Percentiles rank a stretch among this genome's conserved stretches.
These are phyloP conservation scores for Spatulosminthurus flaviceps DNA, from an alignment of 2,888 invertebrate genomes.

Conservation along the genomic window DNA sequence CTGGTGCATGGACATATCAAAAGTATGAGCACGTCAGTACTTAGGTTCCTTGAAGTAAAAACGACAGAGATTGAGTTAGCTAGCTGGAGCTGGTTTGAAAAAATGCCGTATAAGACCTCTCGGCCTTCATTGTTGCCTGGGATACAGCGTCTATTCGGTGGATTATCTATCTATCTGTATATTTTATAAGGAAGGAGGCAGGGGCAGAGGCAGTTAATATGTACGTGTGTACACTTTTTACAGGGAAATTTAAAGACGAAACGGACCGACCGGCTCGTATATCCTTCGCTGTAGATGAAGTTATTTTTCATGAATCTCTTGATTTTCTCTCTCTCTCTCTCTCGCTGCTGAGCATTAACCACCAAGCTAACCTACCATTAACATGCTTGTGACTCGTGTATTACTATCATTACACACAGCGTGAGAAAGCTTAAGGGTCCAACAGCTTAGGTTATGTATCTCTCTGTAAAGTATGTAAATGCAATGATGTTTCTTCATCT, in stretches of 20 bases:
- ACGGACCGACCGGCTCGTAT: constrained; percentile 37
- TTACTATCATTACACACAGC: constrained; percentile 58
- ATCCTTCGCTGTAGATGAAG: constrained; percentile 47
- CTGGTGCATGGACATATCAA: background rate
- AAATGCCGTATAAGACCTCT: constrained; percentile 26
- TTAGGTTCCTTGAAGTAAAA: background rate
- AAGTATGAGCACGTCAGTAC: background rate
- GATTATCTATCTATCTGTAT: too few relatives aligned
- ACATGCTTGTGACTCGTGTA: constrained; percentile 52
- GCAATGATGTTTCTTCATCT: background rate
- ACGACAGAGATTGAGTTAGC: constrained; percentile 23
- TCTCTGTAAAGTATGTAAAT: background rate
- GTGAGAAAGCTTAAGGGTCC: constrained; percentile 58
- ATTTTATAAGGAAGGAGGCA: too few relatives aligned
- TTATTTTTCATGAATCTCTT: constrained; percentile 53
- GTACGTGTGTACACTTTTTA: too few relatives aligned
- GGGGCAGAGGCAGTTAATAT: too few relatives aligned
- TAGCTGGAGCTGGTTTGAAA: constrained; percentile 46
- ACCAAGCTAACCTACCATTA: constrained; percentile 55
- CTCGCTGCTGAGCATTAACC: constrained; percentile 47
- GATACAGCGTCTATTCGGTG: too few relatives aligned
- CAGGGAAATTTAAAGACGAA: background rate
- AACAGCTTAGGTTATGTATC: constrained; percentile 18
- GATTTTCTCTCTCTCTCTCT: constrained; percentile 49
- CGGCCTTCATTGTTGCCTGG: too few relatives aligned